phyloP scores from a whole-genome alignment of 2,888 invertebrate species.

The Polymixis lichenea region DNA sequence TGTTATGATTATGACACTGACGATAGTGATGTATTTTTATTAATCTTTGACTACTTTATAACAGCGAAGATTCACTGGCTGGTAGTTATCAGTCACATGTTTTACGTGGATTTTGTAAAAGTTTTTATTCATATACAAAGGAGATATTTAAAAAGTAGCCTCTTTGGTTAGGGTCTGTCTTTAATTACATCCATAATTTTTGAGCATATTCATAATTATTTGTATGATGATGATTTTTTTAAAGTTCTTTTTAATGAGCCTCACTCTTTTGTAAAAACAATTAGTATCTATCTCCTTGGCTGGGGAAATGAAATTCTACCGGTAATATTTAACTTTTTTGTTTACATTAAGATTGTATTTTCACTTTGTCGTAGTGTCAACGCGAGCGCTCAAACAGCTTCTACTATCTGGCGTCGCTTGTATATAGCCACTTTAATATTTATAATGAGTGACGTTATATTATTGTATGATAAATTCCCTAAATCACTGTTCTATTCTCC shows the following conservation, averaged over 20 bases:
- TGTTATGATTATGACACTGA: not conserved
- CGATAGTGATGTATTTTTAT: too few relatives aligned
- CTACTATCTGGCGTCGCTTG: slow-evolving; percentile 13
- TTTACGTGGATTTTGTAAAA: slow-evolving; percentile 13
- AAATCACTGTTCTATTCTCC: too few relatives aligned
- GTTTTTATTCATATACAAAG: slow-evolving; percentile 5
- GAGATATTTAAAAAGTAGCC: not conserved
- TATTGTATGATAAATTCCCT: not conserved
- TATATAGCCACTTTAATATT: slow-evolving; percentile 21
- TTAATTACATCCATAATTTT: not conserved
- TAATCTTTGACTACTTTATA: not conserved
- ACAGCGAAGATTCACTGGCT: slow-evolving; percentile 6
- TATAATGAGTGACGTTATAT: slow-evolving; percentile 1
- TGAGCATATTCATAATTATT: too few relatives aligned
- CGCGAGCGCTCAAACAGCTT: not conserved
- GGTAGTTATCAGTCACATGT: slow-evolving; percentile 4
- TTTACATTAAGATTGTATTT: not conserved
- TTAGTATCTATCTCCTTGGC: not conserved
- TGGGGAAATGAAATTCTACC: not conserved
- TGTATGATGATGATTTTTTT: too few relatives aligned
- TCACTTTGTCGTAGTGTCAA: not conserved
- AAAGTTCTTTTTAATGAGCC: too few relatives aligned
- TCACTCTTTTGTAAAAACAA: not conserved
- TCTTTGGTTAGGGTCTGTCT: slow-evolving; percentile 16
- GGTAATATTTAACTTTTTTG: not conserved